A percentile compares a stretch with the other conserved stretches of the same genome.
Conservation (phyloP, 1,140 invertebrate species). For the Pteromalus puparum region DNA sequence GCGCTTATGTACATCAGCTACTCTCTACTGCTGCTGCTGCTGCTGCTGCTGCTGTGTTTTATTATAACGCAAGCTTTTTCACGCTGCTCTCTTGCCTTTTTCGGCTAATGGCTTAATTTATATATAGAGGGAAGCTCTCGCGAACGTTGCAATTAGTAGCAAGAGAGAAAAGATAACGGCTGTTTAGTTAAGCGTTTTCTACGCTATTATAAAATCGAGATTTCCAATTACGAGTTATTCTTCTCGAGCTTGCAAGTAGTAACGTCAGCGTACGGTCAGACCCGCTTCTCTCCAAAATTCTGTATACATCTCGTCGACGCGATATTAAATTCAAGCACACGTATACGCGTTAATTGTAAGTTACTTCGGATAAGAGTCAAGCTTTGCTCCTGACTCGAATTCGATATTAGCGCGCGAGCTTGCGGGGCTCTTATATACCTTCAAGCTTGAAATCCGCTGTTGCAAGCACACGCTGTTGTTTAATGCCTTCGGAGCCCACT, state of each 20-base stretch:
- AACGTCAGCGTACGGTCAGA: not conserved
- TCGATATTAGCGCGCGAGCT: slow-evolving; percentile 37
- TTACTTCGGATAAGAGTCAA: slow-evolving; percentile 41
- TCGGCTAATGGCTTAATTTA: too few relatives aligned
- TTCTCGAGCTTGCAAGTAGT: not conserved
- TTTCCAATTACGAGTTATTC: too few relatives aligned
- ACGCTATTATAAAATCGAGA: too few relatives aligned
- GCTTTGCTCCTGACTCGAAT: slow-evolving; percentile 44
- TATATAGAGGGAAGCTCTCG: too few relatives aligned
- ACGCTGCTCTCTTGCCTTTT: too few relatives aligned
- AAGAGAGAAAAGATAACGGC: too few relatives aligned
- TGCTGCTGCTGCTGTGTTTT: not conserved
- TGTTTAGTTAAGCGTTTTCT: too few relatives aligned
- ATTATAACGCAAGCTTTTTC: not conserved
- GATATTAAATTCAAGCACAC: slow-evolving; percentile 38
- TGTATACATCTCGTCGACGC: too few relatives aligned
- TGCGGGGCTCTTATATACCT: too few relatives aligned
- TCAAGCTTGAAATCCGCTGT: slow-evolving; percentile 37
- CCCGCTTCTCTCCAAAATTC: not conserved
- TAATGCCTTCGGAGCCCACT: slow-evolving; percentile 37
- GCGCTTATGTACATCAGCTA: not conserved
- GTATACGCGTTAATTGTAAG: slow-evolving; percentile 33
- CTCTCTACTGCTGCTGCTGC: not conserved
- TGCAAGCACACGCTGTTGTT: not conserved
- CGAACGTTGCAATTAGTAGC: too few relatives aligned